Evolutionary conservation across 1,140 invertebrate genomes (phyloP), one percentile per base, ranked within the genome.

Genomic region (Cyclina sinensis): DNA sequence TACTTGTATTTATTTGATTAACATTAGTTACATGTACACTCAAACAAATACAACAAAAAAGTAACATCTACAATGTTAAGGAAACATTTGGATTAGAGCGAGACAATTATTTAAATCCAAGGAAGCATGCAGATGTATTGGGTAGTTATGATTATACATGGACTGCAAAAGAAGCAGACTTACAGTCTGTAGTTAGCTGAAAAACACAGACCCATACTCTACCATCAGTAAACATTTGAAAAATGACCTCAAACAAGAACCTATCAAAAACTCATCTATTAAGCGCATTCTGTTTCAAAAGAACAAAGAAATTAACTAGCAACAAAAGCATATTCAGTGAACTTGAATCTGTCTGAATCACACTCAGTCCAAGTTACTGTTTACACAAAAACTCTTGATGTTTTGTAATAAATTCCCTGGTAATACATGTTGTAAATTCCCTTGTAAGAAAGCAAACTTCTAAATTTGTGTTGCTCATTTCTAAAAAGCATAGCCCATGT

Each of bases 171-270:
- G 48, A 81, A 43, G 57, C 83, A 79, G 59, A 87, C 85, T 87
- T 87, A 87, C 85, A 87, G 85, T 27, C 85, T 87, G 85, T 87
- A 87, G 76, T 87, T 87, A 54, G 85, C 85, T 87, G 85, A 87
- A 86, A 70, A 84, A 87, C 85, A 87, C 76, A 86, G 84, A 79
- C 76, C 85, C 51, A 87, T 46, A 73, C 65, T 70, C 65, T 37
- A 70, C 32, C 12, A 5, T 65, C 24, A 65, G 30, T 65, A 18
- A 65, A 35, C n/a, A 30, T 35, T 7, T 65, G n/a, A 21, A 65
- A 65, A 65, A 30, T 65, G 7, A 65, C 59, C 21, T 54, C 21
- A 12, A 18, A 18, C 12, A 54, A 7, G 51, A 54, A n/a, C 18
- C 21, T 9, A 46, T 9, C 43, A 46, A 46, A 46, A 46, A 46